These are phyloP conservation scores for Cepaea hortensis DNA, from an alignment of 2,888 invertebrate genomes.

Conservation along the genomic window DNA sequence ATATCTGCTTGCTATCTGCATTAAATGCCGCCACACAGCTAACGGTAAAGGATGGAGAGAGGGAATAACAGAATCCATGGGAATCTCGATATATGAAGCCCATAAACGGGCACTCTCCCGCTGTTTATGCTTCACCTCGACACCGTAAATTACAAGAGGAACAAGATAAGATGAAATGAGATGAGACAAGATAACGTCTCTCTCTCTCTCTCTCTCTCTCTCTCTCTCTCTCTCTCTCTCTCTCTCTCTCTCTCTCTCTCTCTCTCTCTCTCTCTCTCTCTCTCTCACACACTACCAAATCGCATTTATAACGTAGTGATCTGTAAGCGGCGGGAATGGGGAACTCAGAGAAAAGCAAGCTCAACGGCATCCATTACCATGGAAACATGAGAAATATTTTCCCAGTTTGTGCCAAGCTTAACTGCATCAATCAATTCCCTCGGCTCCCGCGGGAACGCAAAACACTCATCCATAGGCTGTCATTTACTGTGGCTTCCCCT, in stretches of 20 bases:
- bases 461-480: too few species aligned
- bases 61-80: too few species aligned
- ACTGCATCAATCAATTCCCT: not conserved
- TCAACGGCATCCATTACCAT: not conserved
- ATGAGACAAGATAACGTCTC: too few species aligned
- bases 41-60: too few species aligned
- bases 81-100: too few species aligned
- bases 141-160: too few species aligned
- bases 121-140: too few species aligned
- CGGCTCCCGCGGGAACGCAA: too few species aligned
- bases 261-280: conserved; percentile 37
- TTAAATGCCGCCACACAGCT: not conserved
- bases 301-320: not conserved
- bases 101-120: too few species aligned
- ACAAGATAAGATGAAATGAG: too few species aligned
- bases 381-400: not conserved
- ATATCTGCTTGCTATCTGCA: not conserved
- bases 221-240: not conserved
- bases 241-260: not conserved
- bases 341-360: not conserved
- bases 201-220: too few species aligned
- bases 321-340: not conserved
- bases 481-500: too few species aligned
- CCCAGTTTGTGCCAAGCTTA: not conserved
- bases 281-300: not conserved